Percentiles rank a stretch among this genome's conserved stretches.
These are phyloP conservation scores for Acrobasis repandana DNA, from an alignment of 2,888 invertebrate genomes.

Conservation along the genomic window DNA sequence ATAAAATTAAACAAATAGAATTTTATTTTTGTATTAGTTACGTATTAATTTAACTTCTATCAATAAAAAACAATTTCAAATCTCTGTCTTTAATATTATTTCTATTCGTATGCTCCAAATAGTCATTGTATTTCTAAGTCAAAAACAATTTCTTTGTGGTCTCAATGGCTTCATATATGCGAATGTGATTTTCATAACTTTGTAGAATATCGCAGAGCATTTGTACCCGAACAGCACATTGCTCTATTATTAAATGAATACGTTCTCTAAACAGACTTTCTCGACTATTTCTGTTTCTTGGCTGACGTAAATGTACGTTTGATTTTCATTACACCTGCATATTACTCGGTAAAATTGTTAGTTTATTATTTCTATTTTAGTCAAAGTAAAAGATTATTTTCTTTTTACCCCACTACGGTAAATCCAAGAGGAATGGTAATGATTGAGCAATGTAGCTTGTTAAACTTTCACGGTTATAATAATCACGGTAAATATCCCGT, in stretches of 20 bases:
- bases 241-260: constrained; percentile 18
- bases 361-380: background rate
- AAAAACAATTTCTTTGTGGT: background rate
- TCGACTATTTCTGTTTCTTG: constrained; percentile 1
- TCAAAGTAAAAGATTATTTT: too few species aligned
- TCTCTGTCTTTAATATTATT: background rate
- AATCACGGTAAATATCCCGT: too few species aligned
- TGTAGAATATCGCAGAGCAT: background rate
- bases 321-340: constrained; percentile 16
- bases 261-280: constrained; percentile 10
- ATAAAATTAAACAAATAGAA: too few species aligned
- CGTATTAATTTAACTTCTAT: background rate
- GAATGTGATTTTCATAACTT: constrained; percentile 3
- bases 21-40: background rate
- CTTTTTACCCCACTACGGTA: too few species aligned
- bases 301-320: constrained; percentile 7
- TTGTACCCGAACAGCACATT: constrained; percentile 10
- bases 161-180: background rate
- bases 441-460: too few species aligned
- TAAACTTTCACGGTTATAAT: too few species aligned
- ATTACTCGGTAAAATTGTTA: background rate
- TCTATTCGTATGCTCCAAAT: background rate
- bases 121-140: background rate
- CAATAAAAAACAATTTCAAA: background rate
- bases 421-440: too few species aligned